Conservation (phyloP, 2,888 invertebrate species). For the Elegia similella region DNA sequence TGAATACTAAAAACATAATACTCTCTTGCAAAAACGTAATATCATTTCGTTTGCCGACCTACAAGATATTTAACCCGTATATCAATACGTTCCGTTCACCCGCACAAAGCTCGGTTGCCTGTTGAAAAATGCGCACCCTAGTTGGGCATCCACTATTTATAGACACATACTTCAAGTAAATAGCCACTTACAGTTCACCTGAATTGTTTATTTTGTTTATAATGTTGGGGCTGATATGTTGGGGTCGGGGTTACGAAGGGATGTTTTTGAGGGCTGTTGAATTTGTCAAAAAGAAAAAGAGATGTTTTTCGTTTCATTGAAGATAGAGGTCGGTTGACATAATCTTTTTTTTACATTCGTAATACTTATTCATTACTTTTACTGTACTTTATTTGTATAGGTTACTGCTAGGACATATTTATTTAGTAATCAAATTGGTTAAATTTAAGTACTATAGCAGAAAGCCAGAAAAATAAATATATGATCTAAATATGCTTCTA, state of each 20-base stretch:
- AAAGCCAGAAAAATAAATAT: too few relatives aligned
- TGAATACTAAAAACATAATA: too few relatives aligned
- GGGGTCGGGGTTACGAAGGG: neutral
- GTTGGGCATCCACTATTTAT: slow-evolving; percentile 52
- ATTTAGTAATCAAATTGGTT: too few relatives aligned
- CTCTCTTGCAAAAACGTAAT: too few relatives aligned
- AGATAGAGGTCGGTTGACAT: too few relatives aligned
- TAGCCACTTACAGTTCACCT: slow-evolving; percentile 47
- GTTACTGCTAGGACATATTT: too few relatives aligned
- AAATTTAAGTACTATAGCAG: too few relatives aligned
- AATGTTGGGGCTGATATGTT: slow-evolving; percentile 23
- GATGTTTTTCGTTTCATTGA: neutral
- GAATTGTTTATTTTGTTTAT: slow-evolving; percentile 51
- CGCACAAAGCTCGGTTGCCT: slow-evolving; percentile 35
- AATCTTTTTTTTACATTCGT: too few relatives aligned
- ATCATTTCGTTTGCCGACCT: too few relatives aligned
- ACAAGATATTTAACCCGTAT: neutral
- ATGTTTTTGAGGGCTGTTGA: neutral
- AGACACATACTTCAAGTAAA: slow-evolving; percentile 61
- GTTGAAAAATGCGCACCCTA: slow-evolving; percentile 39
- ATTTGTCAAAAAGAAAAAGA: neutral
- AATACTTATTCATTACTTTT: too few relatives aligned
- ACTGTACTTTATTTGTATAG: too few relatives aligned
- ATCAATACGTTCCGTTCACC: slow-evolving; percentile 12
- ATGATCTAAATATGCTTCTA: too few relatives aligned